Conservation (phyloP, 1,140 invertebrate species). For the Belonocnema kinseyi region DNA sequence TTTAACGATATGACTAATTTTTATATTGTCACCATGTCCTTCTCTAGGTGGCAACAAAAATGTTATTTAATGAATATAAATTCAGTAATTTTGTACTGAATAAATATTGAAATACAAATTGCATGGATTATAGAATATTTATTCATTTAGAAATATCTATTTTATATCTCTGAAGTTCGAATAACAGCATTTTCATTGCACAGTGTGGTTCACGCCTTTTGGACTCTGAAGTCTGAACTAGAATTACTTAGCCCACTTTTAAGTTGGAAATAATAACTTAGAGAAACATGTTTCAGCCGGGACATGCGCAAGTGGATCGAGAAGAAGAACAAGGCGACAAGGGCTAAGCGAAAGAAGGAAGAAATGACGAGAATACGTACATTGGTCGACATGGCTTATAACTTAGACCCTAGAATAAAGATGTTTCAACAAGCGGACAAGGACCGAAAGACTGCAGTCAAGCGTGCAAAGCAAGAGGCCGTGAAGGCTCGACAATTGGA, state of each 20-base stretch:
- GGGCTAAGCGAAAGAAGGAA: conserved; percentile 96
- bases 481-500: conserved; percentile 88
- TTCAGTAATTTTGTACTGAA: too few relatives aligned
- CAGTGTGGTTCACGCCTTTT: too few relatives aligned
- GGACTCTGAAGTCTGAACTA: not conserved
- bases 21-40: too few relatives aligned
- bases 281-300: conserved; percentile 72
- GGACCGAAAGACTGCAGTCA: conserved; percentile 91
- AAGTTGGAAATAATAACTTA: not conserved
- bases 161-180: too few relatives aligned
- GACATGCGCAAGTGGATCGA: conserved; percentile 98
- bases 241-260: conserved; percentile 17
- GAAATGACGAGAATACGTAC: conserved; percentile 93
- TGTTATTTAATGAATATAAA: too few relatives aligned
- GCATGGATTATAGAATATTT: too few relatives aligned
- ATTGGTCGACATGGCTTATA: conserved; percentile 95
- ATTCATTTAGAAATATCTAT: too few relatives aligned
- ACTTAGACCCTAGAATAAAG: conserved; percentile 93
- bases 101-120: too few relatives aligned
- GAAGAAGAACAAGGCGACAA: conserved; percentile 95
- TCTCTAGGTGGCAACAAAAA: too few relatives aligned
- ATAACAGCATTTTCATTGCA: too few relatives aligned
- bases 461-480: conserved; percentile 93
- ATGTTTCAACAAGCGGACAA: conserved; percentile 97
- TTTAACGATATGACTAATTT: too few relatives aligned